phyloP scores from a whole-genome alignment of 2,888 invertebrate species.

The Syrphus vitripennis region DNA sequence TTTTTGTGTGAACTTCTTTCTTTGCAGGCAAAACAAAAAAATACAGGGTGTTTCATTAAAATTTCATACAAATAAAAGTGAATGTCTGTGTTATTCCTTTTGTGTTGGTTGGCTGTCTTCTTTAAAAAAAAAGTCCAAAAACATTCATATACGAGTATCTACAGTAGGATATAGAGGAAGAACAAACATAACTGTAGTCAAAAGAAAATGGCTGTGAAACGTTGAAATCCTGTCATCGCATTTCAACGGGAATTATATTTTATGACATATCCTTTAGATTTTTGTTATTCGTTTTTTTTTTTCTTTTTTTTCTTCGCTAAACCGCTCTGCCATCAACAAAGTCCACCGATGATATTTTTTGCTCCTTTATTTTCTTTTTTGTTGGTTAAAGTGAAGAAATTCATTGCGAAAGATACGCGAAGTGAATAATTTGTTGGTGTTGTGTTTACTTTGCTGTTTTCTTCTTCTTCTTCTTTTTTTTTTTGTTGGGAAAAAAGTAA shows the following conservation, averaged over 20 bases:
- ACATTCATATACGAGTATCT: too few species aligned
- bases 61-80: constrained; percentile 62
- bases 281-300: constrained; percentile 48
- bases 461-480: too few species aligned
- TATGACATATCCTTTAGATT: constrained; percentile 68
- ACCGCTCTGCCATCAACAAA: constrained; percentile 5
- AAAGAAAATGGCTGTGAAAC: constrained; percentile 64
- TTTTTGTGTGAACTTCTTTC: background rate
- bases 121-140: background rate
- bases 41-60: constrained; percentile 70
- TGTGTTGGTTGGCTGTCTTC: constrained; percentile 22
- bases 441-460: constrained; percentile 13
- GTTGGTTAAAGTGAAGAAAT: constrained; percentile 5
- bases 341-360: constrained; percentile 10
- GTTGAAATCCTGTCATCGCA: constrained; percentile 71
- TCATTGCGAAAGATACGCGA: constrained; percentile 55
- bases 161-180: too few species aligned
- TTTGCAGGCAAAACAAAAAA: constrained; percentile 8
- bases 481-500: constrained; percentile 20
- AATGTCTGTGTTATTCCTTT: constrained; percentile 52
- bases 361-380: background rate
- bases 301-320: constrained; percentile 10
- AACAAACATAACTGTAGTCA: constrained; percentile 26
- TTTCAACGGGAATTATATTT: constrained; percentile 71
- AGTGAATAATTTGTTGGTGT: constrained; percentile 65